phyloP scores from a whole-genome alignment of 2,797 vertebrate species.

The Amblyopsis hoosieri region DNA sequence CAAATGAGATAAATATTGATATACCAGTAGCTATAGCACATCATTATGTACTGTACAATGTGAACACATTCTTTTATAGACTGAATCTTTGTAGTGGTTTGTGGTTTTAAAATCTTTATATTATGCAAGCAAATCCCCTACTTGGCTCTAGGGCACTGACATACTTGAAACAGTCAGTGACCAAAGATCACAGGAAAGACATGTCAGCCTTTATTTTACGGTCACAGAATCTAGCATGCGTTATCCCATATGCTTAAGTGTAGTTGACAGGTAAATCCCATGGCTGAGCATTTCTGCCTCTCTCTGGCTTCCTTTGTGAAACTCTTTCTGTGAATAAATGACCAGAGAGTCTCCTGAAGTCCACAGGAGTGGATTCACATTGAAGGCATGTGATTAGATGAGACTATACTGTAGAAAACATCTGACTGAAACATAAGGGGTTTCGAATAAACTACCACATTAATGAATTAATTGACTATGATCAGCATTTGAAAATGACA shows the following conservation, averaged over 20 bases:
- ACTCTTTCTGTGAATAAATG: conserved; percentile 51
- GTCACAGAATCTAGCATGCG: conserved; percentile 34
- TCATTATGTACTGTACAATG: too few species aligned
- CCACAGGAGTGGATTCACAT: conserved; percentile 4
- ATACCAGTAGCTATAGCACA: too few species aligned
- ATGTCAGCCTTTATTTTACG: conserved; percentile 56
- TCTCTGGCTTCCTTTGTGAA: conserved; percentile 44
- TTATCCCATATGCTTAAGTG: conserved; percentile 55
- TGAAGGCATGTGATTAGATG: background rate
- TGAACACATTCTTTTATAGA: too few species aligned
- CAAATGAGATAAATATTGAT: too few species aligned
- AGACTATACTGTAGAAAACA: conserved; percentile 32
- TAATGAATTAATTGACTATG: conserved; percentile 5
- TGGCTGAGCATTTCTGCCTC: conserved; percentile 54
- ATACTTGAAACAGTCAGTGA: conserved; percentile 44
- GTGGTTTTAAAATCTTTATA: conserved; percentile 34
- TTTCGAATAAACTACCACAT: conserved; percentile 14
- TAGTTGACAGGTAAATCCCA: conserved; percentile 71
- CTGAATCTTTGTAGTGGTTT: background rate
- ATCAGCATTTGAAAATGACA: conserved; percentile 15
- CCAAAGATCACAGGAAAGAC: conserved; percentile 47
- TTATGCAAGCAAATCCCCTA: conserved; percentile 34
- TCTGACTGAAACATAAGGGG: conserved; percentile 34
- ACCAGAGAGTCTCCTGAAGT: conserved; percentile 44
- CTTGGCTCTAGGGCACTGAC: conserved; percentile 32